A percentile compares a stretch with the other conserved stretches of the same genome.
Conservation (phyloP, 1,140 invertebrate species). For the Rhopalosiphum padi region DNA sequence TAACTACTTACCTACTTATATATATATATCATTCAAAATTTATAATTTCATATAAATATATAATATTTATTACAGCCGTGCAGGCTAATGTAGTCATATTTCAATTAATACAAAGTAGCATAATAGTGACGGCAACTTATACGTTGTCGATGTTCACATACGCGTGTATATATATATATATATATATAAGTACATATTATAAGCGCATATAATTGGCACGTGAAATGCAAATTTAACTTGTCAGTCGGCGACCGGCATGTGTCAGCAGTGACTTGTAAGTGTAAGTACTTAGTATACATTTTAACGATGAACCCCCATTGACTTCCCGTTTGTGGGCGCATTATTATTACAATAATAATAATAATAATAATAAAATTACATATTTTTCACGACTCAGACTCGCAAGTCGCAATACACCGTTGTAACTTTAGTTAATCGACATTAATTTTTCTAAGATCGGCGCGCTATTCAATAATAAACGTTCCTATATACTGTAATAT, state of each 20-base stretch:
- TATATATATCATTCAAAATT: not conserved
- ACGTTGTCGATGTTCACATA: not conserved
- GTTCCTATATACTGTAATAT: no score
- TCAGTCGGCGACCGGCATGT: not conserved
- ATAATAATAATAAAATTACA: not conserved
- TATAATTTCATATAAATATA: not conserved
- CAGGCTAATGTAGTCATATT: not conserved
- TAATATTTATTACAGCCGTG: no score
- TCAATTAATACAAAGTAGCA: not conserved
- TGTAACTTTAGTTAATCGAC: not conserved
- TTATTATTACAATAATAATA: not conserved
- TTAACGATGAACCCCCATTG: not conserved
- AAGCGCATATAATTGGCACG: not conserved
- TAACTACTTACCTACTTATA: no score
- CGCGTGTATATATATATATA: not conserved
- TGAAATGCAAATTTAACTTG: conserved; percentile 19
- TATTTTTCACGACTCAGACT: not conserved
- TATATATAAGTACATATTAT: not conserved
- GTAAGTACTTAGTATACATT: not conserved
- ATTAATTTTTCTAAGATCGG: not conserved
- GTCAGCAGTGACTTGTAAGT: not conserved
- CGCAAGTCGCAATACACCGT: not conserved
- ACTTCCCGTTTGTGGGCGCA: not conserved
- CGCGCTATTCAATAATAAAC: not conserved
- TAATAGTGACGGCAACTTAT: not conserved